These are phyloP conservation scores for Melieria picta DNA, from an alignment of 2,888 invertebrate species.

Conservation along the genomic window DNA sequence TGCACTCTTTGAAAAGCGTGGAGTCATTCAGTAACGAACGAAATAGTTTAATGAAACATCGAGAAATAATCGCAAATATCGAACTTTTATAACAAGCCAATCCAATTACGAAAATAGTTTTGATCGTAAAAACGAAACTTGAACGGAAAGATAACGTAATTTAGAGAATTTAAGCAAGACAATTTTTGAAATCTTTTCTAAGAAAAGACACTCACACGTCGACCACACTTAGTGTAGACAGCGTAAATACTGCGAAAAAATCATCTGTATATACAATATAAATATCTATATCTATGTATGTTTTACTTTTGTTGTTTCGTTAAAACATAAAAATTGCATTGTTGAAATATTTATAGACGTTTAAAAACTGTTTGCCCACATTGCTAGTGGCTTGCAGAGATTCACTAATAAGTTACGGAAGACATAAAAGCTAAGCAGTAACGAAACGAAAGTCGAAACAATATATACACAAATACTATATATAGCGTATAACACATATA, in stretches of 20 bases:
- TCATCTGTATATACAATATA: background rate
- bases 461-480: no score
- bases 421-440: no score
- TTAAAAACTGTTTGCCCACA: background rate
- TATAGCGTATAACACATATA: no score
- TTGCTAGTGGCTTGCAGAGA: no score
- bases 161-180: conserved; percentile 8
- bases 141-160: conserved; percentile 13
- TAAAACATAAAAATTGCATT: conserved; percentile 8
- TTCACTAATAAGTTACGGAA: no score
- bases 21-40: conserved; percentile 25
- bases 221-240: conserved; percentile 23
- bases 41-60: no score
- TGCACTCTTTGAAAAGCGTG: conserved; percentile 33
- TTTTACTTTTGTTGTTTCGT: conserved; percentile 12
- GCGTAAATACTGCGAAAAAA: conserved; percentile 1
- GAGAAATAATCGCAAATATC: background rate
- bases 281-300: background rate
- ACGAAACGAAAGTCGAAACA: no score
- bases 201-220: conserved; percentile 33
- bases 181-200: conserved; percentile 40
- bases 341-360: conserved; percentile 16
- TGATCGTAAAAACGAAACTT: background rate
- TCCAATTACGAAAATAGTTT: background rate
- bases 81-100: conserved; percentile 1